These are phyloP conservation scores for Heterochromis multidens DNA, from an alignment of 2,113 vertebrate species.

Conservation along the genomic window DNA sequence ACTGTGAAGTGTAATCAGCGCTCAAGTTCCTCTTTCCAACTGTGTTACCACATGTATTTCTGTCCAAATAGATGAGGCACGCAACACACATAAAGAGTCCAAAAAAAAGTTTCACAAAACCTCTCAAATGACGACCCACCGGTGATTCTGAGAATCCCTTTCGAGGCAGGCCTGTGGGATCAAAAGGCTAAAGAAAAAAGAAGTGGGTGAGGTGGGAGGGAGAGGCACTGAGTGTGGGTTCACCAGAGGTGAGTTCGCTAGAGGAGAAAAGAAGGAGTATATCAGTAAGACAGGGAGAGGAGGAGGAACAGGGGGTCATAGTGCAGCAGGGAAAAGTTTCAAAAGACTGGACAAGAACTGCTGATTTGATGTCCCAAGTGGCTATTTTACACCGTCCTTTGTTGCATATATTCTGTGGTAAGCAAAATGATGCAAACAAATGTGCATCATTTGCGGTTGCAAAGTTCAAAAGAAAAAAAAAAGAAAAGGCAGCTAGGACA, in stretches of 20 bases:
- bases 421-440: background rate
- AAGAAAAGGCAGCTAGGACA: background rate
- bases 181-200: background rate
- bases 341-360: background rate
- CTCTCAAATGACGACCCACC: background rate
- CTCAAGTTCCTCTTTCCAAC: constrained; percentile 9
- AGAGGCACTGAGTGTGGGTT: background rate
- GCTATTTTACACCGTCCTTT: background rate
- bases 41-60: constrained; percentile 20
- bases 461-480: background rate
- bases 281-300: background rate
- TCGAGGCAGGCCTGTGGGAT: background rate
- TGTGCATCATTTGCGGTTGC: background rate
- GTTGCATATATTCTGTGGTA: background rate
- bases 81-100: background rate
- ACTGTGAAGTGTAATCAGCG: background rate
- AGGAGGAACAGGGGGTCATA: background rate
- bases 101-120: background rate
- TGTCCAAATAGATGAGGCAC: constrained; percentile 14
- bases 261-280: background rate
- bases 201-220: background rate
- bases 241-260: background rate
- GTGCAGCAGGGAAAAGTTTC: background rate
- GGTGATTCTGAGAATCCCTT: constrained; percentile 14
- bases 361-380: background rate